Evolutionary conservation across 2,888 invertebrate genomes (phyloP), one percentile per base, ranked within the genome.

Genomic region (Drosophila aldrichi): DNA sequence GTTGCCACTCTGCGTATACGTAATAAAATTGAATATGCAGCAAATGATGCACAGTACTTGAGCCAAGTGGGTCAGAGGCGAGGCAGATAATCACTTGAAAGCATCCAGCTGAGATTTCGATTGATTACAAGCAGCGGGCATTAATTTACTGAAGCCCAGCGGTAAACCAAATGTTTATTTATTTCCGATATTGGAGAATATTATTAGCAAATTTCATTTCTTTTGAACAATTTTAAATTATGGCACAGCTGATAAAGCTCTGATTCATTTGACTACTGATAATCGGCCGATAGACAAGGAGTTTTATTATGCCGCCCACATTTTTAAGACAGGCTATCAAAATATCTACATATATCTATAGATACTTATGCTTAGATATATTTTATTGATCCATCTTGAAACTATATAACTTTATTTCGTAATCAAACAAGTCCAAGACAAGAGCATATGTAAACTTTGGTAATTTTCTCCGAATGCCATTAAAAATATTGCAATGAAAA

Each of bases 1-100:
- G 56, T 43, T 68, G n/a, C 66, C 60, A 60, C 67, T 63, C 66
- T 67, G 85, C 84, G 90, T 90, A 82, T 77, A 83, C 65, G 84
- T 79, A 82, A 86, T 90, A 86, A 86, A 72, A 86, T 90, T 83
- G 83, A 88, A 78, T 90, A 86, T 86, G 84, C 86, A 86, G 64
- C 77, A 79, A 79, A 77, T 75, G 75, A 65, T 74, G 69, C 79
- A 62, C 66, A 64, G 56, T 54, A 49, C 63, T 66, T 41, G 65
- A 64, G 29, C 49, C 43, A 44, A 71, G 49, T 61, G 43, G 56
- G 49, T 46, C 55, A 54, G 64, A 12, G 22, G 59, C 52, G 46
- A 18, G 54, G 22, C 56, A 55, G 62, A 80, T 82, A 81, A 81
- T 82, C 80, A 82, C 80, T 81, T 65, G 54, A 59, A 69, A 59